A percentile compares a stretch with the other conserved stretches of the same genome.
Conservation (phyloP, 1,140 invertebrate species). For the Trichomalopsis sarcophagae region DNA sequence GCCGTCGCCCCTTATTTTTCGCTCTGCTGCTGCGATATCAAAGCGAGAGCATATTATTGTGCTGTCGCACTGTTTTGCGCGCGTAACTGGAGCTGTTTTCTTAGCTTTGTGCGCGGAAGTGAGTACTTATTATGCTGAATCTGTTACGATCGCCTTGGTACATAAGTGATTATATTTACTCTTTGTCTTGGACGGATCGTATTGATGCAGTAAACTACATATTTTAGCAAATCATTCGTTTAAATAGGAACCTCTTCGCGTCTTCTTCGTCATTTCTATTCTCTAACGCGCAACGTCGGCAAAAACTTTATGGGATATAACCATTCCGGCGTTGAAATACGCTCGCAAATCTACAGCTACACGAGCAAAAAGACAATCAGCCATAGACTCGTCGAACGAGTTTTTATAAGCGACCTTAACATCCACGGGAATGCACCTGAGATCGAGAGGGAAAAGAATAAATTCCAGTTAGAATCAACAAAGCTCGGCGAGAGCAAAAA, state of each 20-base stretch:
- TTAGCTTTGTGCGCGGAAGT: not conserved
- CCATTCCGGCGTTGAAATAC: too few relatives aligned
- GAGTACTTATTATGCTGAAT: not conserved
- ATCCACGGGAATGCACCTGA: not conserved
- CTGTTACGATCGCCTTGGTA: too few relatives aligned
- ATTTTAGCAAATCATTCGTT: too few relatives aligned
- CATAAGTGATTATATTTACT: not conserved
- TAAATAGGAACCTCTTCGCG: too few relatives aligned
- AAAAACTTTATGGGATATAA: too few relatives aligned
- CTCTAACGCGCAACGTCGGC: not conserved
- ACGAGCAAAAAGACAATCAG: not conserved
- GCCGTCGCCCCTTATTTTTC: not conserved
- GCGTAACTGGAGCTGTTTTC: not conserved
- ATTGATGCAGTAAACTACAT: too few relatives aligned
- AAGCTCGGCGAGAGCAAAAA: not conserved
- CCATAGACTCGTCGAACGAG: not conserved
- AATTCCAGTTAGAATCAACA: not conserved
- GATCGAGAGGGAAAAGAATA: not conserved
- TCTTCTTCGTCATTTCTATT: not conserved
- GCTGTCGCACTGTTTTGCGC: not conserved
- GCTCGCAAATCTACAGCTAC: not conserved
- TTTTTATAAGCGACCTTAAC: not conserved
- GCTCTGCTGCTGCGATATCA: not conserved
- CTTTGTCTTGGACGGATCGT: not conserved
- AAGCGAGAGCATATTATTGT: not conserved